Percentiles rank a stretch among this genome's conserved stretches.
These are phyloP conservation scores for Hippoglossus hippoglossus DNA, from an alignment of 2,797 vertebrate genomes.

Conservation along the genomic window DNA sequence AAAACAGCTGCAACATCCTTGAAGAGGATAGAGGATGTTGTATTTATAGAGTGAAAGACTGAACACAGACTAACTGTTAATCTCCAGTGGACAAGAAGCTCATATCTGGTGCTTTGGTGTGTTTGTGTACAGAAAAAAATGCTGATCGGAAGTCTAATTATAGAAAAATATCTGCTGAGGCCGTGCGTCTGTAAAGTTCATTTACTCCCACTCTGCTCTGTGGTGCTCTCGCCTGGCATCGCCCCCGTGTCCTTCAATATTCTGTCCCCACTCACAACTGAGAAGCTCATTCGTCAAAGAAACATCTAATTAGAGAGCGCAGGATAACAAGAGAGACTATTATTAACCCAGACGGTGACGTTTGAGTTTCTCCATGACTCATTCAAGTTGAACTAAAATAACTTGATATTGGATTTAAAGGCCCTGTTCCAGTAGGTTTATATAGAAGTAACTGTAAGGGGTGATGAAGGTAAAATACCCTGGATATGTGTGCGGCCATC, in stretches of 20 bases:
- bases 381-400: neutral
- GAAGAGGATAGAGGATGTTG: neutral
- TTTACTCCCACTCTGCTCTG: slow-evolving; percentile 24
- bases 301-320: slow-evolving; percentile 48
- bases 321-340: slow-evolving; percentile 26
- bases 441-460: neutral
- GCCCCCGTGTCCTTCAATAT: slow-evolving; percentile 36
- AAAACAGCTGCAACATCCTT: neutral
- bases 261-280: slow-evolving; percentile 17
- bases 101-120: slow-evolving; percentile 1
- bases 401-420: neutral
- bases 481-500: no score
- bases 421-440: neutral
- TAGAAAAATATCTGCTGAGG: slow-evolving; percentile 24
- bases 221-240: slow-evolving; percentile 22
- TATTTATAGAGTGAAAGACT: slow-evolving; percentile 8
- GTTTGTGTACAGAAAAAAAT: slow-evolving; percentile 21
- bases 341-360: neutral
- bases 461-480: neutral
- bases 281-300: slow-evolving; percentile 51
- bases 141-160: slow-evolving; percentile 30
- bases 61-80: slow-evolving; percentile 6
- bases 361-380: neutral
- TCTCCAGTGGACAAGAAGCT: slow-evolving; percentile 2
- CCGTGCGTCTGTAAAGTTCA: slow-evolving; percentile 6